Base-by-base conservation (phyloP, 2,888 invertebrate species). In the Heliconius ismenius region DNA sequence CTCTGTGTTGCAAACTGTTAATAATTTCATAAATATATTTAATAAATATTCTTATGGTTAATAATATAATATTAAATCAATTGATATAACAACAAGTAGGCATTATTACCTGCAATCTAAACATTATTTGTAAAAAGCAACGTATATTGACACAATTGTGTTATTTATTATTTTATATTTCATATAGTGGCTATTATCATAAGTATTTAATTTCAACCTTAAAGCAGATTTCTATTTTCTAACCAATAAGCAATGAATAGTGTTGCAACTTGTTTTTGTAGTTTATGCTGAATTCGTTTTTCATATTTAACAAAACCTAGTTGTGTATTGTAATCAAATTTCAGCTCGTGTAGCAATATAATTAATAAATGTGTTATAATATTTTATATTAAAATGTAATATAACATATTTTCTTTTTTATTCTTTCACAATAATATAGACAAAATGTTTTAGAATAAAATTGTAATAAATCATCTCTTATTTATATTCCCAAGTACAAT, bases 241-340 rank as follows among this genome's bases (percentile, higher is more conserved):
- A 43, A 72, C 26, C 28, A 58, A 26, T 64, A 72, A 58, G 63
- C 43, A 39, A 26, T 24, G 73, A 63, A 73, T 18, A 63, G 28
- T 76, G 49, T 76, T 70, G 72, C 43, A 76, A 76, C 58, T 64
- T 72, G 54, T 76, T 76, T 72, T 72, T 70, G 32, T 58, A 13
- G 11, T 15, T 76, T 76, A 39, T 76, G 76, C 76, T 76, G 76
- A 70, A 9, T 64, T n/a, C 9, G 18, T 43, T 69, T 68, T 75
- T 69, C 28, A 32, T 69, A 43, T 49, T 75, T 43, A 63, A 43
- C 62, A 49, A 67, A 69, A 49, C 32, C 32, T 63, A 75, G 43
- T 62, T 49, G 32, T 69, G n/a, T 75, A 49, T 32, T 68, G 68
- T 62, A 43, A 68, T 70, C 70, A 58, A 58, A 54, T n/a, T 58